Base-by-base conservation (phyloP, 2,797 vertebrate genomes). In the Orientallactaga sibirica region DNA sequence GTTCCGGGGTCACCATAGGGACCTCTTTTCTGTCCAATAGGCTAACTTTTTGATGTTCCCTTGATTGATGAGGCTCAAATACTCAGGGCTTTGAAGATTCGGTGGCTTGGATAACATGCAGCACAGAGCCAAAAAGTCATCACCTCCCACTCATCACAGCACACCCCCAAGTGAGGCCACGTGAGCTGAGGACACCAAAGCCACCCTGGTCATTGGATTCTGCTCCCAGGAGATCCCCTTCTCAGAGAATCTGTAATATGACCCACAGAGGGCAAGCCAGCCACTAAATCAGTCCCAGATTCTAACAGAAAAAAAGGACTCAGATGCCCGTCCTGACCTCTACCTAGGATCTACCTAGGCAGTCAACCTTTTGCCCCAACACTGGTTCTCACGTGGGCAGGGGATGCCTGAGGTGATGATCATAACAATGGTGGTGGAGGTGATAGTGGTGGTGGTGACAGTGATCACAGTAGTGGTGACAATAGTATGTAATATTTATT, bases 391-490 rank as follows among this genome's bases (percentile, higher is more conserved):
- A 9, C 58, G 22, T 0, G 5, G 58, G 64, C 10, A 22, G 48
- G 1, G 22, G 68, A 9, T 86, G 75, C 1, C 29, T 20, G 20
- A 41, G 0, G 4, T 71, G 74, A 12, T 48, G 11, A 1, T 16
- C 37, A 2, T 43, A 6, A 15, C 37, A 41, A 15, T 11, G 20
- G 4, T 67, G 24, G 1, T 83, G 37, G 2, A 7, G 11, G 0
- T 77, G 5, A 15, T 4, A 1, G 6, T 79, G 19, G n/a, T 58
- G 52, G 37, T 37, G 61, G 4, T 43, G 22, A 0, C 27, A 14
- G 4, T n/a, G 3, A 1, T 37, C 29, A 3, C 24, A 8, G 0
- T 12, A 11, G 0, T 43, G 18, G 3, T 77, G 64, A 20, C 8
- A 6, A 2, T 55, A 29, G 4, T 76, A 19, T 41, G n/a, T 58